Percentiles rank a stretch among this genome's conserved stretches.
Evolutionary conservation across 2,797 vertebrate genomes (phyloP).

Genomic region (Florisuga fusca): DNA sequence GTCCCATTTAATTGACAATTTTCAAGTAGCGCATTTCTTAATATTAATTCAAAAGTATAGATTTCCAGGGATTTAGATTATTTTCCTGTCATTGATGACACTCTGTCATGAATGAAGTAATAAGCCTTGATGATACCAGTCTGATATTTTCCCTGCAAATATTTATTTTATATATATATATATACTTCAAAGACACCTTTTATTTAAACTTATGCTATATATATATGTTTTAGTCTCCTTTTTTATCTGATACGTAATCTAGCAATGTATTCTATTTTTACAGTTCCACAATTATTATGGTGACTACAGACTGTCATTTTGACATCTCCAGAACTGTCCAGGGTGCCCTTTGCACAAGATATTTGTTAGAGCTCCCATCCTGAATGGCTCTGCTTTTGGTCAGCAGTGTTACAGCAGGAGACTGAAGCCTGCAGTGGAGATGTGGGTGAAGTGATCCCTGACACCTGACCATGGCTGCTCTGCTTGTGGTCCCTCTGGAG

Average conservation of each 20-base stretch:
- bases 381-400: not conserved
- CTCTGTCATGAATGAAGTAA: not conserved
- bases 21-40: not conserved
- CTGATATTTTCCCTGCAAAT: not conserved
- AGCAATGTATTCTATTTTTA: not conserved
- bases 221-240: not conserved
- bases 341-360: accelerated
- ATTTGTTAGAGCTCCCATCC: not conserved
- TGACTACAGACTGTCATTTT: not conserved
- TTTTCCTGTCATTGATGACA: not conserved
- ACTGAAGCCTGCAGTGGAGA: not conserved
- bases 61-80: not conserved
- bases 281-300: not conserved
- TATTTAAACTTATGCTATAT: not conserved
- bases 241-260: not conserved
- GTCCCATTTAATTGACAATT: not conserved
- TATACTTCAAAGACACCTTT: not conserved
- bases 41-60: not conserved
- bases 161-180: not conserved
- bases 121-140: not conserved
- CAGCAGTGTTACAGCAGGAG: not conserved
- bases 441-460: not conserved
- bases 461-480: not conserved
- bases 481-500: not conserved
- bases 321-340: not conserved